These are phyloP conservation scores for Tinea semifulvella DNA, from an alignment of 2,888 invertebrate genomes.

Conservation along the genomic window DNA sequence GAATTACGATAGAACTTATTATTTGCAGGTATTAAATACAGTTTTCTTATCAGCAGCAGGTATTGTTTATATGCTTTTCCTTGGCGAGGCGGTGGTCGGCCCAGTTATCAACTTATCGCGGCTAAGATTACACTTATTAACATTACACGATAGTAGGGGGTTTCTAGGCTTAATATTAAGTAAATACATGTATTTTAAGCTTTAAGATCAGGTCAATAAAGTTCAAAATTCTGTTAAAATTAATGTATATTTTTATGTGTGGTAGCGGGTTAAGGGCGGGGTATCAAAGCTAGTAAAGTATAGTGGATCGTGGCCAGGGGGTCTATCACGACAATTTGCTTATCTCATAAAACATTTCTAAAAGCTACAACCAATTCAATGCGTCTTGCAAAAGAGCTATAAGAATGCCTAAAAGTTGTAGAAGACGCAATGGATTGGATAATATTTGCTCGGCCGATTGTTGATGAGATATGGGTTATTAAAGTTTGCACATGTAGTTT, in stretches of 20 bases:
- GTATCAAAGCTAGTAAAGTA: constrained; percentile 4
- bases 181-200: no score
- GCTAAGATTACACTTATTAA: constrained; percentile 37
- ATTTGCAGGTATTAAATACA: constrained; percentile 6
- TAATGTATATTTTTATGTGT: neutral
- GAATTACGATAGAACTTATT: neutral
- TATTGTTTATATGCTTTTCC: constrained; percentile 11
- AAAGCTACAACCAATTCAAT: no score
- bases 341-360: no score
- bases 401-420: no score
- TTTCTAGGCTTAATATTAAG: constrained; percentile 13
- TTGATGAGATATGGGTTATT: no score
- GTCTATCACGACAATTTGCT: constrained; percentile 1
- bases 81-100: constrained; percentile 20
- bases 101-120: constrained; percentile 33
- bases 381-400: no score
- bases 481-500: no score
- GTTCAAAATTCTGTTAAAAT: neutral
- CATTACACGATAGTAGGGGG: constrained; percentile 24
- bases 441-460: no score
- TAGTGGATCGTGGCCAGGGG: constrained; percentile 3
- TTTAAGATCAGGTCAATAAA: no score
- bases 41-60: constrained; percentile 6
- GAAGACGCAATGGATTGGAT: no score
- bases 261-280: constrained; percentile 21